Conservation (phyloP, 2,888 invertebrate genomes). For the Trichogramma dendrolimi region DNA sequence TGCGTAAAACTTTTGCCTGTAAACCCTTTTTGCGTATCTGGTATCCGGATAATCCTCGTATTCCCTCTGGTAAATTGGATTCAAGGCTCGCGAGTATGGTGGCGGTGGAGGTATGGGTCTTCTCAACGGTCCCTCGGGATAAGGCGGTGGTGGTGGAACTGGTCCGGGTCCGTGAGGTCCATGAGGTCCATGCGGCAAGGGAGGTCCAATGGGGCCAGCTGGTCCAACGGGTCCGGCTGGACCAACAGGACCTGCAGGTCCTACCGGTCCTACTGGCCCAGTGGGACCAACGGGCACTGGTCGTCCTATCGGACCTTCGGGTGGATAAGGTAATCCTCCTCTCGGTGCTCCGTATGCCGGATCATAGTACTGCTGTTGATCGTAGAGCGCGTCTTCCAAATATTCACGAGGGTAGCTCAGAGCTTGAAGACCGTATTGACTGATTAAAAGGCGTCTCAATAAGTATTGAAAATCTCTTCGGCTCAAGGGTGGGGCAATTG, state of each 20-base stretch:
- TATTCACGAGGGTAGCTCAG: conserved; percentile 46
- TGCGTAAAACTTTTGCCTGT: conserved; percentile 46
- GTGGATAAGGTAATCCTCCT: conserved; percentile 34
- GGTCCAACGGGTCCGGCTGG: conserved; percentile 6
- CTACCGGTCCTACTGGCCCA: background rate
- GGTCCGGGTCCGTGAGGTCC: background rate
- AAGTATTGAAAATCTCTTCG: conserved; percentile 67
- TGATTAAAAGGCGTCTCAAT: conserved; percentile 62
- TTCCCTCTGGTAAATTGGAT: conserved; percentile 40
- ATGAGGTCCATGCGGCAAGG: background rate
- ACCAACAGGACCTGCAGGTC: background rate
- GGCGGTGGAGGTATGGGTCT: conserved; percentile 35
- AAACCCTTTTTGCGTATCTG: conserved; percentile 44
- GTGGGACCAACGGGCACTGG: background rate
- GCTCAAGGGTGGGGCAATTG: conserved; percentile 67
- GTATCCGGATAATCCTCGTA: conserved; percentile 47
- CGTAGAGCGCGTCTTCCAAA: conserved; percentile 48
- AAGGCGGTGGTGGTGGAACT: conserved; percentile 31
- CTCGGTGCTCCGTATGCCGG: conserved; percentile 45
- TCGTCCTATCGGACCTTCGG: background rate
- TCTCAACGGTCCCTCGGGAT: conserved; percentile 44
- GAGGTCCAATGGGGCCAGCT: conserved; percentile 7
- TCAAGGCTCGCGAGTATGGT: conserved; percentile 35
- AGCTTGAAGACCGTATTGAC: conserved; percentile 55
- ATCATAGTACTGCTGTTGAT: conserved; percentile 52